Percentiles rank a stretch among this genome's conserved stretches.
Conservation (phyloP, 2,888 invertebrate species). For the Philaethria dido region DNA sequence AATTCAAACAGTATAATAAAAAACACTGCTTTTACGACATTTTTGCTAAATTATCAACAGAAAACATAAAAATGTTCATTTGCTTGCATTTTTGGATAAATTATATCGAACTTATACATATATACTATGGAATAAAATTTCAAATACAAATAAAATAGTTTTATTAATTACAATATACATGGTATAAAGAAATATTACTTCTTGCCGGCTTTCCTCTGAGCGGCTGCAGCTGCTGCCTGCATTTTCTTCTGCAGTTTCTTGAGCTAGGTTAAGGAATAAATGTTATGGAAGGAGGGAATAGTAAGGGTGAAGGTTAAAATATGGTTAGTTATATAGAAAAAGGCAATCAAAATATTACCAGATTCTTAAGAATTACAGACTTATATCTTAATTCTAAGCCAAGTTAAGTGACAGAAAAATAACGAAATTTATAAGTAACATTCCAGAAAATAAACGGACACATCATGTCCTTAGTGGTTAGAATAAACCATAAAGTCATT, state of each 20-base stretch:
- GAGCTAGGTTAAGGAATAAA: slow-evolving; percentile 51
- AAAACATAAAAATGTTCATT: neutral
- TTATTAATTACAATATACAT: slow-evolving; percentile 3
- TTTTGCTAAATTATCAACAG: neutral
- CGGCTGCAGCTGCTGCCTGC: slow-evolving; percentile 54
- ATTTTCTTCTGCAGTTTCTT: slow-evolving; percentile 64
- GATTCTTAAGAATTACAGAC: no score
- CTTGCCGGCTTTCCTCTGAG: slow-evolving; percentile 48
- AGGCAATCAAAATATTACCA: no score
- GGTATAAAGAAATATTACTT: slow-evolving; percentile 33
- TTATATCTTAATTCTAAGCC: no score
- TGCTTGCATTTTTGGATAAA: neutral
- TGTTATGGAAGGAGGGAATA: slow-evolving; percentile 43
- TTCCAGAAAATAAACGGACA: no score
- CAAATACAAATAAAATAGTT: neutral
- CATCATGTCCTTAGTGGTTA: no score
- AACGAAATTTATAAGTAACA: no score
- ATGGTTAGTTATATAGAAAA: no score
- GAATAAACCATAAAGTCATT: no score
- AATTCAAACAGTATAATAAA: neutral
- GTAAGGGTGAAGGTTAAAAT: slow-evolving; percentile 28
- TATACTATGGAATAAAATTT: slow-evolving; percentile 1
- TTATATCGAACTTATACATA: neutral
- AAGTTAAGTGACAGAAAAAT: slow-evolving; percentile 1
- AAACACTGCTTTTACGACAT: neutral